Evolutionary conservation across 2,797 vertebrate genomes (phyloP), one percentile per base, ranked within the genome.

Genomic region (Pseudotriccus pelzelni): DNA sequence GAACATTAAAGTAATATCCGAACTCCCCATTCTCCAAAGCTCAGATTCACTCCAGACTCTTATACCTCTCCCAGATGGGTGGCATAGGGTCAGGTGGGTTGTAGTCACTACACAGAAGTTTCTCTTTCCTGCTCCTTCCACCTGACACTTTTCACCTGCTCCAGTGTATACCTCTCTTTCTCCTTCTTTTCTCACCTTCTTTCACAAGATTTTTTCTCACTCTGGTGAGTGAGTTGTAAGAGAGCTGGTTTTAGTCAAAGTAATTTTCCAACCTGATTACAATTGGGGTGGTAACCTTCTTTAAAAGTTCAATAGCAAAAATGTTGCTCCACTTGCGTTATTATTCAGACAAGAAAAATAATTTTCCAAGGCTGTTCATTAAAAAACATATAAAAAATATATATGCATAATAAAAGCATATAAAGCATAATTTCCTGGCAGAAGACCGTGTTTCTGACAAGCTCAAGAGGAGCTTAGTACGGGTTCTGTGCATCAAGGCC

Each of bases 31-130:
- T 67, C 4, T 46, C 14, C 7, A 62, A 82, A 59, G 41, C 4
- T 55, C 39, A 50, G 0, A 6, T 67, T 75, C 19, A 22, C 14
- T 59, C 14, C 2, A 8, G 58, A 52, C 11, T 43, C 4, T 1
- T 23, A 30, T 24, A 30, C 9, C 3, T 23, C 6, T 10, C 6
- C 4, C 7, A 36, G 0, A 1, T 0, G 0, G 43, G 16, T 9
- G 14, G 2, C 4, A 0, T 19, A 2, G 8, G 3, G 2, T 23
- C 10, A 8, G 8, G 14, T 58, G 28, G 23, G 13, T 7, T 81
- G 17, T 19, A 16, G 3, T 46, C 44, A 37, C 3, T 16, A 34
- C 19, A 46, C 4, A 39, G 8, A 4, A 41, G 7, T 68, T 82
- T 87, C 24, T 69, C 7, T 30, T 17, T 58, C 32, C 16, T 41